Evolutionary conservation across 2,113 vertebrate species (phyloP).

Genomic region (Amazona guildingii): DNA sequence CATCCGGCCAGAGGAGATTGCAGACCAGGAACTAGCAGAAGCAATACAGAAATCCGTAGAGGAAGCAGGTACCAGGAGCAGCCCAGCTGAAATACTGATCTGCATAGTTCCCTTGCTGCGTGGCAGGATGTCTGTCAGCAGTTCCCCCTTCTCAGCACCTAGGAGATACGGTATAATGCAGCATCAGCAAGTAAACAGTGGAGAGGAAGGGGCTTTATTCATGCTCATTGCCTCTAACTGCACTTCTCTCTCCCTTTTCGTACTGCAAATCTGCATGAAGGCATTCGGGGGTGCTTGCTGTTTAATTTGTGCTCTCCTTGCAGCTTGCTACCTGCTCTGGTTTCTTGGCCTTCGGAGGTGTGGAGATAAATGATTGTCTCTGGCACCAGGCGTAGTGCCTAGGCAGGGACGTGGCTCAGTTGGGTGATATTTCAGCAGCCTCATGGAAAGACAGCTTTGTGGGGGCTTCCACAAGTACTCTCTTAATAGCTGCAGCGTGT

Average conservation of each 20-base stretch:
- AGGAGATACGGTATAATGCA: neutral
- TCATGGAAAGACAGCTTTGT: neutral
- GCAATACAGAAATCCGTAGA: constrained; percentile 94
- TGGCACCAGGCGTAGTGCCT: neutral
- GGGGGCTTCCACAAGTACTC: neutral
- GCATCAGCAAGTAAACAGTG: neutral
- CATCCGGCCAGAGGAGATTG: constrained; percentile 86
- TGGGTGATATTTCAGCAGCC: neutral
- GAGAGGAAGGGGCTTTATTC: neutral
- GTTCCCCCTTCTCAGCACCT: neutral
- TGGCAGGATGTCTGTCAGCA: neutral
- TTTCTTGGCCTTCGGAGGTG: neutral
- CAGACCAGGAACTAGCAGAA: constrained; percentile 93
- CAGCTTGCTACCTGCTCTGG: neutral
- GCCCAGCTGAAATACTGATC: neutral
- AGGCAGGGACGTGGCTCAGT: rapidly evolving
- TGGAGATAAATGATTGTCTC: neutral
- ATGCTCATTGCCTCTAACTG: neutral
- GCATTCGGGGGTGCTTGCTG: neutral
- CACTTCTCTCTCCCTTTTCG: neutral
- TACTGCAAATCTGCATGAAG: neutral
- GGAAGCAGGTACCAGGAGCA: constrained; percentile 85
- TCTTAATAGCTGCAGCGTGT: neutral
- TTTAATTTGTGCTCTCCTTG: neutral
- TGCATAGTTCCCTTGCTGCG: neutral